These are phyloP conservation scores for Platichthys stellatus DNA, from an alignment of 2,113 vertebrate genomes.

Conservation along the genomic window DNA sequence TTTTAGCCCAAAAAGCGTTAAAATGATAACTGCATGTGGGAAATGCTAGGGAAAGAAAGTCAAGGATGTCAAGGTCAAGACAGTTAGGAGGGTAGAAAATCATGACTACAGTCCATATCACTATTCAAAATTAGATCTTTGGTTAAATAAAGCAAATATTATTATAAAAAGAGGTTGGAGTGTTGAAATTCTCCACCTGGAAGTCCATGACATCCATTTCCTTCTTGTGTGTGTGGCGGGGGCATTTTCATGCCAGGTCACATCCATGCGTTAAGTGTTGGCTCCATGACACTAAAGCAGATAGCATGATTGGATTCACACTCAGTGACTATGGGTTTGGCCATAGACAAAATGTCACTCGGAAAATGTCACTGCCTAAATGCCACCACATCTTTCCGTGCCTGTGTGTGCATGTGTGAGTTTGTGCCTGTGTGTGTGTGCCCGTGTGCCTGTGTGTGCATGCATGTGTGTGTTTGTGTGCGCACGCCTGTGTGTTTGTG, in stretches of 20 bases:
- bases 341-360: slow-evolving; percentile 78
- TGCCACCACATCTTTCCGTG: slow-evolving; percentile 63
- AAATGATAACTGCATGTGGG: too few relatives aligned
- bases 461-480: background rate
- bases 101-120: too few relatives aligned
- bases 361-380: slow-evolving; percentile 79
- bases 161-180: too few relatives aligned
- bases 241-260: background rate
- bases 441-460: background rate
- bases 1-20: too few relatives aligned
- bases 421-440: slow-evolving; percentile 15
- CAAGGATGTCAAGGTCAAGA: background rate
- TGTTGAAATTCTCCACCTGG: too few relatives aligned
- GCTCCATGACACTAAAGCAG: slow-evolving; percentile 35
- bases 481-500: slow-evolving; percentile 6
- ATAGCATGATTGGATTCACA: slow-evolving; percentile 57
- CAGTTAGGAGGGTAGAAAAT: background rate
- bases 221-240: too few relatives aligned
- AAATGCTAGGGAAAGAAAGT: too few relatives aligned
- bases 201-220: too few relatives aligned
- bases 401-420: background rate
- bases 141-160: too few relatives aligned
- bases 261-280: slow-evolving; percentile 6
- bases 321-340: slow-evolving; percentile 64
- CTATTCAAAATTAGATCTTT: too few relatives aligned